Evolutionary conservation across 2,797 vertebrate species (phyloP).

Genomic region (Anolis apletophallus): DNA sequence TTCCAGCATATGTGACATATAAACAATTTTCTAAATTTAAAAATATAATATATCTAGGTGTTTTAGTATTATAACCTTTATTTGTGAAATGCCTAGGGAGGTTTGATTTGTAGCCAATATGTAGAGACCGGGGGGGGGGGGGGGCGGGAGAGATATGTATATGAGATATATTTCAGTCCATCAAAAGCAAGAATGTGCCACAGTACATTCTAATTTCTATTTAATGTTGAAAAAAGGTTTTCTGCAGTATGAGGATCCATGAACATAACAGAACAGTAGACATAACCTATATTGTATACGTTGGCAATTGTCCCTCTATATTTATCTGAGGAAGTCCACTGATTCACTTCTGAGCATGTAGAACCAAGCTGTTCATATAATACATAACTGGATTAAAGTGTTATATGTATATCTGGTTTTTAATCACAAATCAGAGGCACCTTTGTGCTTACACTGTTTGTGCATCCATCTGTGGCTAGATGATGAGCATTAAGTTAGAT

Average conservation of each 20-base stretch:
- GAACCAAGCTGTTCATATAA: neutral
- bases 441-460: neutral
- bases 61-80: neutral
- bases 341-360: neutral
- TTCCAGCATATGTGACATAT: neutral
- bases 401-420: constrained; percentile 16
- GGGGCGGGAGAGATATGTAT: too few relatives aligned
- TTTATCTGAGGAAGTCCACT: neutral
- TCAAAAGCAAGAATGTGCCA: neutral
- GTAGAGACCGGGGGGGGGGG: too few relatives aligned
- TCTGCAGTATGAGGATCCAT: neutral
- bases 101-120: neutral
- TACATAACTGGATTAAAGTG: neutral
- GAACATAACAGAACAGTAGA: neutral
- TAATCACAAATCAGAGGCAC: constrained; percentile 22
- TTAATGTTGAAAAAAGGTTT: neutral
- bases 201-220: neutral
- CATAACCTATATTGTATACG: too few relatives aligned
- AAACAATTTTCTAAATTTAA: neutral
- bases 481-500: constrained; percentile 24
- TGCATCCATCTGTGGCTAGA: neutral
- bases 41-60: neutral
- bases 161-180: neutral
- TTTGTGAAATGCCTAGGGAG: neutral
- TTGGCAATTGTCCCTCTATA: neutral